Conservation (phyloP, 30 jellyfish, hydroid and myxozoan species). For the Aurelia aurita complex sp. Pacific region DNA sequence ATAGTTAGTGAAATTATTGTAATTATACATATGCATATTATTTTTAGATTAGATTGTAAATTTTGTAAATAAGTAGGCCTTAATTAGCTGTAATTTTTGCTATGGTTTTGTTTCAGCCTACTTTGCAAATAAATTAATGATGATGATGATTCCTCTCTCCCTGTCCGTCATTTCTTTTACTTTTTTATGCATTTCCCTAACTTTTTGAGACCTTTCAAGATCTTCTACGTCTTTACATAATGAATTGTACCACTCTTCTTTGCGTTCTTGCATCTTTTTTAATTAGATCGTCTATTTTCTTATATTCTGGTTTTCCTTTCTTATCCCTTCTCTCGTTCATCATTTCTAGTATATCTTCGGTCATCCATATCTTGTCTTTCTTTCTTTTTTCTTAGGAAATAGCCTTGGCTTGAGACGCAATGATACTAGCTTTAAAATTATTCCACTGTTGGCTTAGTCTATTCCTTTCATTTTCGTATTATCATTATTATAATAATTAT, state of each 20-base stretch:
- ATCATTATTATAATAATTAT: too few relatives aligned
- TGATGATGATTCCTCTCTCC: too few relatives aligned
- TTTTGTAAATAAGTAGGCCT: too few relatives aligned
- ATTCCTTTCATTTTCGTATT: neutral
- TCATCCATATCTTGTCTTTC: conserved; percentile 7
- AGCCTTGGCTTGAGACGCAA: neutral
- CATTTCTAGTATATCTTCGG: conserved; percentile 13
- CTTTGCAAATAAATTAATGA: too few relatives aligned
- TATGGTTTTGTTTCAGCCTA: too few relatives aligned
- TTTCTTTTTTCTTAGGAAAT: neutral
- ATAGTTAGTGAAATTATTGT: too few relatives aligned
- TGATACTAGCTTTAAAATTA: neutral
- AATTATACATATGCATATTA: too few relatives aligned
- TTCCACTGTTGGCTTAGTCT: conserved; percentile 3
- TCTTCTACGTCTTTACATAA: neutral
- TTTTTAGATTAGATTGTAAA: too few relatives aligned
- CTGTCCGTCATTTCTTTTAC: too few relatives aligned
- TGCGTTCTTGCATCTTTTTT: neutral
- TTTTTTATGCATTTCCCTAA: neutral
- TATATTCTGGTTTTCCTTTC: neutral
- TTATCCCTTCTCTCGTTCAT: conserved; percentile 23
- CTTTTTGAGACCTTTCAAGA: neutral
- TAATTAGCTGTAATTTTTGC: too few relatives aligned
- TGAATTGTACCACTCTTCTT: conserved; percentile 7
- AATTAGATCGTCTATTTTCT: neutral